A percentile compares a stretch with the other conserved stretches of the same genome.
Evolutionary conservation across 1,140 invertebrate genomes (phyloP).

Genomic region (Drosophila nannoptera): DNA sequence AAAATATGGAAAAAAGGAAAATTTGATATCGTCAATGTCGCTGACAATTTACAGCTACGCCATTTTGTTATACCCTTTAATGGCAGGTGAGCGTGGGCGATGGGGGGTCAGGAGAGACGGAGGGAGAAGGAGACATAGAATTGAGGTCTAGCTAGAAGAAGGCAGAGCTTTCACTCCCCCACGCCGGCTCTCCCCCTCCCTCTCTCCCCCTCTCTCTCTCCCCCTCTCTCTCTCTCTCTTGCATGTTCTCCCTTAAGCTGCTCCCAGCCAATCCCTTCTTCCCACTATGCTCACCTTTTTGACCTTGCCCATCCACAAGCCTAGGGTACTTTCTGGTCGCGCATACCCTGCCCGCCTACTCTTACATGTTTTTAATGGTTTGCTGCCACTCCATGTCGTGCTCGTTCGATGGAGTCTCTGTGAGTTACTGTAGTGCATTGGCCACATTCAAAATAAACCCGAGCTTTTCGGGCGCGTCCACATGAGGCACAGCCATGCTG

Average conservation of each 20-base stretch:
- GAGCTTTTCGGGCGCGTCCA: no score
- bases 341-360: neutral
- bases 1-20: constrained; percentile 24
- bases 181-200: no score
- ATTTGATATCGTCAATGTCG: constrained; percentile 43
- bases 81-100: neutral
- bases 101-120: no score
- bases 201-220: no score
- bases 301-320: no score
- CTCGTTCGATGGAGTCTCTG: constrained; percentile 15
- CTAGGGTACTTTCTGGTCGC: neutral
- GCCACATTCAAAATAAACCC: constrained; percentile 15
- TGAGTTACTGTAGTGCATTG: constrained; percentile 16
- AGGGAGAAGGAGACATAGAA: no score
- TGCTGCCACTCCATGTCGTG: constrained; percentile 43
- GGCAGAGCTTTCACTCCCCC: no score
- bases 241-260: no score
- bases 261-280: no score
- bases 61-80: constrained; percentile 41
- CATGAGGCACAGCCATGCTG: constrained; percentile 1
- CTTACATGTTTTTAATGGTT: constrained; percentile 60
- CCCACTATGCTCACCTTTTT: no score
- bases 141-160: no score
- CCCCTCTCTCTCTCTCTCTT: no score
- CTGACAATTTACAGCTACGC: constrained; percentile 41